Evolutionary conservation across 2,888 invertebrate species (phyloP), one percentile per base, ranked within the genome.

Genomic region (Drosophila pegasa): DNA sequence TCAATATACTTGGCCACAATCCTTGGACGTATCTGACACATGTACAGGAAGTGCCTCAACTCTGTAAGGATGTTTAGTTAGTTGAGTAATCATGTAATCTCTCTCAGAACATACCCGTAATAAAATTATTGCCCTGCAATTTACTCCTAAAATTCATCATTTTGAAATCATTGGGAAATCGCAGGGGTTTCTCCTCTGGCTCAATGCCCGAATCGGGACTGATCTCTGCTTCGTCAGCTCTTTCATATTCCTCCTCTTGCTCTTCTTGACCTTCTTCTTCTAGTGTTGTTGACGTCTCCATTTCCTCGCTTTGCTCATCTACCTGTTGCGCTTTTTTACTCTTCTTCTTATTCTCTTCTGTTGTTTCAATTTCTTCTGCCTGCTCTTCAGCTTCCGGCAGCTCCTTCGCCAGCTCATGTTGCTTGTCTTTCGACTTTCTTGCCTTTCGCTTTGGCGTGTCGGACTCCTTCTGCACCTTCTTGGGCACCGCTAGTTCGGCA

Each of bases 1-100:
- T 95, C 94, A 18, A 96, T 92, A 88, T 96, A 96, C 72, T 95
- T 94, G 2, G 93, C 90, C 40, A 95, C 92, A 2, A 88, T 94
- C 93, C 87, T 94, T 92, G 71, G 93, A 90, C 78, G 93, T 8
- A 93, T 90, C 51, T 94, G 94, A 50, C 85, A 87, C 43, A 94
- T 93, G 86, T 94, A 93, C 2, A 95, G 89, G 80, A 95, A 95
- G 84, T 94, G 94, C 43, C 93, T 94, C 14, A 95, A 82, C 31
- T 93, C 95, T 95, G 59, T 25, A 10, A 22, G 43, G 9, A 6
- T 8, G 2, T n/a, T 0, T 12, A 14, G 7, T 16, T 12, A 7
- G 10, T 35, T 10, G 1, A 10, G 16, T n/a, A 18, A 25, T 6
- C 18, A 14, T 3, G 7, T 4, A 9, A 3, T 10, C 25, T 20